Evolutionary conservation across 2,113 vertebrate genomes (phyloP).

Genomic region (Sinocyclocheilus rhinocerous): DNA sequence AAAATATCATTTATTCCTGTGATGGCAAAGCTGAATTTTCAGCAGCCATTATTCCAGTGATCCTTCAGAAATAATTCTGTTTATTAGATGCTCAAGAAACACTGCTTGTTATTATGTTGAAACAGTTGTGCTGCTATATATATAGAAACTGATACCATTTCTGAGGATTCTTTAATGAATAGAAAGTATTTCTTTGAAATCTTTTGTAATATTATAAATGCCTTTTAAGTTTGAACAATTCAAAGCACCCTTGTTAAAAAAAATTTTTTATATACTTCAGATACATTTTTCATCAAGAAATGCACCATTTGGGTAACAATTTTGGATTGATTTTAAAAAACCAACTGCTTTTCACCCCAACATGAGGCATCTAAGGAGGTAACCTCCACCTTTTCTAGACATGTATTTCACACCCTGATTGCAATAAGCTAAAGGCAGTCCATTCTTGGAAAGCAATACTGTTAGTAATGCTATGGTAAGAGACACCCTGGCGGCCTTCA

Average conservation of each 20-base stretch:
- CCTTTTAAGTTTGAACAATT: not conserved
- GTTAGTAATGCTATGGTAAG: slow-evolving; percentile 38
- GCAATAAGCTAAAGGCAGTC: not conserved
- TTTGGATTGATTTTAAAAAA: not conserved
- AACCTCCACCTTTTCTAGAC: not conserved
- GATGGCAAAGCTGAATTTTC: not conserved
- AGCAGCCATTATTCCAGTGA: not conserved
- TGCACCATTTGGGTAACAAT: not conserved
- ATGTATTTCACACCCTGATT: not conserved
- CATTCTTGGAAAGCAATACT: slow-evolving; percentile 18
- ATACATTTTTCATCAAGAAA: not conserved
- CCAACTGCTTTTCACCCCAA: not conserved
- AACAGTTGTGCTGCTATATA: too few relatives aligned
- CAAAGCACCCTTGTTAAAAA: not conserved
- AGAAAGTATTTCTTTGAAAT: not conserved
- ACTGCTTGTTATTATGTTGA: too few relatives aligned
- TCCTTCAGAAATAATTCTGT: too few relatives aligned
- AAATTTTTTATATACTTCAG: not conserved
- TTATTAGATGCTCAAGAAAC: too few relatives aligned
- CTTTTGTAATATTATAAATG: not conserved
- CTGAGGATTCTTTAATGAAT: not conserved
- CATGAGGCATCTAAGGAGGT: not conserved
- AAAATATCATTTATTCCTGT: not conserved
- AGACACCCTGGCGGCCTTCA: slow-evolving; percentile 34
- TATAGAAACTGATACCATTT: not conserved